A percentile compares a stretch with the other conserved stretches of the same genome.
phyloP scores from a whole-genome alignment of 2,888 invertebrate species.

The Incurvaria masculella region DNA sequence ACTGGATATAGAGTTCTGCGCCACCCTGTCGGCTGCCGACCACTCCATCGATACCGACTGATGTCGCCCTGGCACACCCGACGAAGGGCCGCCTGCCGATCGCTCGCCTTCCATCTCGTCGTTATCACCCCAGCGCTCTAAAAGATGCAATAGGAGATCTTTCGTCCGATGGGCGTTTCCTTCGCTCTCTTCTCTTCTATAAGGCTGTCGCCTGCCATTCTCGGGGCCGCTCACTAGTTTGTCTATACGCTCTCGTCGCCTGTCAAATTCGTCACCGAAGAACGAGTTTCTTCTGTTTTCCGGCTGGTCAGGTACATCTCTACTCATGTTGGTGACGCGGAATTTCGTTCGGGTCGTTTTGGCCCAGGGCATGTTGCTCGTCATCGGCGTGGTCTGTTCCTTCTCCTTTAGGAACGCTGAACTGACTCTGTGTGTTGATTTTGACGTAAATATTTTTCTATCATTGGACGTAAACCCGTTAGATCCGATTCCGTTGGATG shows the following conservation, averaged over 20 bases:
- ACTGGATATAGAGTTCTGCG: constrained; percentile 76
- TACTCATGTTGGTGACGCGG: constrained; percentile 63
- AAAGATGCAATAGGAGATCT: constrained; percentile 68
- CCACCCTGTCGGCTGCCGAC: constrained; percentile 68
- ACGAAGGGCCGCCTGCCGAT: constrained; percentile 52
- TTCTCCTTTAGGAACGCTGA: constrained; percentile 39
- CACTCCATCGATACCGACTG: constrained; percentile 76
- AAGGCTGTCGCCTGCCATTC: constrained; percentile 42
- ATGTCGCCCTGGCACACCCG: constrained; percentile 44
- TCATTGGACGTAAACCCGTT: constrained; percentile 23
- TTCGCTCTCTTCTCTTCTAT: constrained; percentile 46
- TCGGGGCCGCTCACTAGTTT: constrained; percentile 41
- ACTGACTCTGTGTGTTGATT: constrained; percentile 39
- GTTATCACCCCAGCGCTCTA: constrained; percentile 75
- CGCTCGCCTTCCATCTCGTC: constrained; percentile 44
- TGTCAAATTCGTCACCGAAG: constrained; percentile 45
- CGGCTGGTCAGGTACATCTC: constrained; percentile 68
- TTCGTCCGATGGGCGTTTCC: constrained; percentile 69
- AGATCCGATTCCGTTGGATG: constrained; percentile 34
- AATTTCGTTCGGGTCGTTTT: constrained; percentile 58
- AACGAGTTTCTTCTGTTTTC: constrained; percentile 55
- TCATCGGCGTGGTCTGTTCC: constrained; percentile 43
- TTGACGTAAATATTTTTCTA: constrained; percentile 37
- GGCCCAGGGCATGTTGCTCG: constrained; percentile 53
- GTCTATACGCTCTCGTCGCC: constrained; percentile 42